Evolutionary conservation across 2,797 vertebrate genomes (phyloP).

Genomic region (Halcyon leucocephala): DNA sequence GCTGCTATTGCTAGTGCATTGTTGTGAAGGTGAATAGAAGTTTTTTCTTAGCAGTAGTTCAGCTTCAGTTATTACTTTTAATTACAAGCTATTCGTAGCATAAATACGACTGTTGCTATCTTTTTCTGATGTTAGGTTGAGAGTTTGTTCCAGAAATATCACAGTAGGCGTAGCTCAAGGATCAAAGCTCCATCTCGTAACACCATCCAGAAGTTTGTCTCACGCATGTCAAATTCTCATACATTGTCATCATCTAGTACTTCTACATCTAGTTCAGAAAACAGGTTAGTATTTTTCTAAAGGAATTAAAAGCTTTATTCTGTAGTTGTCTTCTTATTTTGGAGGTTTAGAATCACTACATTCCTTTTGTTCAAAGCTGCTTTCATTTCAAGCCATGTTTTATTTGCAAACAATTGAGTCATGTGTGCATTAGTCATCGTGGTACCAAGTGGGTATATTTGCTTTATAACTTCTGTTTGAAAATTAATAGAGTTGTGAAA

Average conservation of each 20-base stretch:
- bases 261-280: slow-evolving; percentile 89
- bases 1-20: background rate
- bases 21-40: background rate
- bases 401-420: background rate
- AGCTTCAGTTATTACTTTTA: background rate
- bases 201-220: slow-evolving; percentile 94
- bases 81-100: slow-evolving; percentile 23
- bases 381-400: slow-evolving; percentile 20
- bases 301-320: slow-evolving; percentile 53
- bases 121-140: slow-evolving; percentile 87
- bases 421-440: background rate
- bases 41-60: background rate
- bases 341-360: slow-evolving; percentile 26
- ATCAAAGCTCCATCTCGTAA: slow-evolving; percentile 93
- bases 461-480: background rate
- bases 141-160: slow-evolving; percentile 94
- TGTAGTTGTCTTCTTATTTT: background rate
- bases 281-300: slow-evolving; percentile 84
- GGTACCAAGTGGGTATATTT: background rate
- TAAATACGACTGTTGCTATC: slow-evolving; percentile 63
- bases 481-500: background rate
- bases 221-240: slow-evolving; percentile 91
- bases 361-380: slow-evolving; percentile 27
- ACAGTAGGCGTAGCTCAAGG: slow-evolving; percentile 90
- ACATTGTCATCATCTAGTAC: slow-evolving; percentile 86